These are phyloP conservation scores for Pristionchus entomophagus DNA, from an alignment of 2,888 invertebrate genomes.

Conservation along the genomic window DNA sequence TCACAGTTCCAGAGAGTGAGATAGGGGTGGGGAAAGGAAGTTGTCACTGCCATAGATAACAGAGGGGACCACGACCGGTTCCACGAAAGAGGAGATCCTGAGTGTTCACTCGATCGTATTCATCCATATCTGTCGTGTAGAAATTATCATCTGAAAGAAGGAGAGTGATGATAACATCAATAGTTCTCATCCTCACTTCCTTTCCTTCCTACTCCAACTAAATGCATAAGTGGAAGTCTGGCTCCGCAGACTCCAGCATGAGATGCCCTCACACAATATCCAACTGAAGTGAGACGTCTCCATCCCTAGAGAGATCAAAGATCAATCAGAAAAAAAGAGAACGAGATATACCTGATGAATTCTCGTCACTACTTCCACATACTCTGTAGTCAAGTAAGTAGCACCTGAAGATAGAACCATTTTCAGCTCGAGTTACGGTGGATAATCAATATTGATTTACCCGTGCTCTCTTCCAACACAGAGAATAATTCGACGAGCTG, in stretches of 20 bases:
- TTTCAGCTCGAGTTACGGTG: neutral
- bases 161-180: neutral
- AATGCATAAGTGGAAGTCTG: conserved; percentile 6
- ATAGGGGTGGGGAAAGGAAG: neutral
- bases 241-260: conserved; percentile 48
- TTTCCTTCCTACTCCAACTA: conserved; percentile 22
- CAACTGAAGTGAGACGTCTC: conserved; percentile 31
- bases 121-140: conserved; percentile 44
- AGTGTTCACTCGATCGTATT: conserved; percentile 41
- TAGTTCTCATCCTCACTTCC: conserved; percentile 23
- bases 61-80: conserved; percentile 34
- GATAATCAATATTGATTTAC: neutral
- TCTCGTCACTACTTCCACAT: conserved; percentile 29
- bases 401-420: neutral
- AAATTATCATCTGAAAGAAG: conserved; percentile 35
- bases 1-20: conserved; percentile 27
- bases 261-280: conserved; percentile 38
- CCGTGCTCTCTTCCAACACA: neutral
- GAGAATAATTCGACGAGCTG: conserved; percentile 38
- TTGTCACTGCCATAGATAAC: conserved; percentile 41
- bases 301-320: conserved; percentile 45
- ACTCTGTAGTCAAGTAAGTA: conserved; percentile 28
- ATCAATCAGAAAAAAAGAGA: neutral
- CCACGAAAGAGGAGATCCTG: neutral
- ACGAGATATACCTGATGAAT: neutral